Base-by-base conservation (phyloP, 2,113 vertebrate genomes). In the Artemisiospiza belli region DNA sequence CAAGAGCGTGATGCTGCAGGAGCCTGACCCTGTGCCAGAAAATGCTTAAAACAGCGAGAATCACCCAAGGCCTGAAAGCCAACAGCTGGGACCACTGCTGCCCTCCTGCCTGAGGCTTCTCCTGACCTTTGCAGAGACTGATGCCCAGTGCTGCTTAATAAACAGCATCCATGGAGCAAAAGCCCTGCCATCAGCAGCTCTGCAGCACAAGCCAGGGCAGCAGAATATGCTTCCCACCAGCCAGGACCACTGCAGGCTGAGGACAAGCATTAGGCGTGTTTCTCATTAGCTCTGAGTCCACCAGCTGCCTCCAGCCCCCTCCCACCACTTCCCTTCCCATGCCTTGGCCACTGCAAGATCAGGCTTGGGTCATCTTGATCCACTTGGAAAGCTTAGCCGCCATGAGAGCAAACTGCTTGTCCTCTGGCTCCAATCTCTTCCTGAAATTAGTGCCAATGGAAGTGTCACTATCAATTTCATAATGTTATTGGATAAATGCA, bases 401-500 rank as follows among this genome's bases (percentile, higher is more conserved):
- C 93, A 88, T 83, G 95, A 96, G 97, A 95, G 96, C 79, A 97
- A 98, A 97, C 82, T 10, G 33, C 96, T 97, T 91, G 97, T 98
- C 97, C 97, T 97, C 97, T 97, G 98, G 97, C 96, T 98, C 96
- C 90, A 95, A 87, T 91, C 87, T 97, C 96, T 97, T 92, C 96
- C 89, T 97, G 97, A 97, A 97, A 98, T 97, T 82, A 97, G 95
- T 97, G 97, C 97, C 98, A 98, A 97, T 96, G 95, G 96, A 97
- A 97, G 96, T 96, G 98, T 98, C 97, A 95, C 97, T 95, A 97
- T 98, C 98, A 98, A 98, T 98, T 98, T 98, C 97, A 97, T 98
- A 98, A 98, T 92, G 96, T 97, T 98, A 98, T 95, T 98, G 97
- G 97, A 98, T 93, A 96, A 91, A 96, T 23, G 59, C 37, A 96